phyloP scores from a whole-genome alignment of 2,797 vertebrate genomes.

The Decapterus maruadsi region DNA sequence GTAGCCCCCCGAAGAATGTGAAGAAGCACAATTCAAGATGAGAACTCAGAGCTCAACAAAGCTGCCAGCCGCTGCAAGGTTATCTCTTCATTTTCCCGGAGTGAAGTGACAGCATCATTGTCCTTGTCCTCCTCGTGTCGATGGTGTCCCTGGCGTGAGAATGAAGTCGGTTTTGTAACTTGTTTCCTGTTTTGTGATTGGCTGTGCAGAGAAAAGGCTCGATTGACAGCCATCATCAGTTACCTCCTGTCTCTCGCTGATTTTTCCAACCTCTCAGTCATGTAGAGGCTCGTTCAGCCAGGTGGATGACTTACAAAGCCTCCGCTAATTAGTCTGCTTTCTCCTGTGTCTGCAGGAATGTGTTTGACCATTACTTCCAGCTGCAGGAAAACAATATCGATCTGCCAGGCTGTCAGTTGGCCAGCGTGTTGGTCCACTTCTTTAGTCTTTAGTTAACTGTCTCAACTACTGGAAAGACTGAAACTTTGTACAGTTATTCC shows the following conservation, averaged over 20 bases:
- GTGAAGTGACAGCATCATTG: constrained; percentile 55
- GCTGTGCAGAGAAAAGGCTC: constrained; percentile 29
- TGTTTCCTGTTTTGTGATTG: constrained; percentile 27
- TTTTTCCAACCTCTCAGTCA: constrained; percentile 25
- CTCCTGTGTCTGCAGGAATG: constrained; percentile 18
- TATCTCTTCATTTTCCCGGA: constrained; percentile 55
- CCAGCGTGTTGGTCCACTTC: not conserved
- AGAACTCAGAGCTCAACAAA: constrained; percentile 30
- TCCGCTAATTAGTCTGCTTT: constrained; percentile 29
- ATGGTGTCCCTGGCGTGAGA: constrained; percentile 51
- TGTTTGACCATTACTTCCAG: not conserved
- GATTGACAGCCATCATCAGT: constrained; percentile 23
- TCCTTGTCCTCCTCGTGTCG: constrained; percentile 43
- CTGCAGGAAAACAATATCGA: not conserved
- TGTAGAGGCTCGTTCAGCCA: constrained; percentile 24
- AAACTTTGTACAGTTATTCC: not conserved
- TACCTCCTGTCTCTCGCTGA: constrained; percentile 23
- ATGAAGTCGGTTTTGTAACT: constrained; percentile 36
- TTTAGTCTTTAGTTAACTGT: not conserved
- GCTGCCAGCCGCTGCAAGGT: constrained; percentile 58
- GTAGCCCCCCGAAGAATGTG: constrained; percentile 23
- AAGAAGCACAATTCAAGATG: constrained; percentile 35
- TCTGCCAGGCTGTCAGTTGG: not conserved
- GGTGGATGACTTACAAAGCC: constrained; percentile 26
- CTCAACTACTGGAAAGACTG: not conserved